Conservation (phyloP, 2,113 vertebrate species). For the Phaetusa simplex region DNA sequence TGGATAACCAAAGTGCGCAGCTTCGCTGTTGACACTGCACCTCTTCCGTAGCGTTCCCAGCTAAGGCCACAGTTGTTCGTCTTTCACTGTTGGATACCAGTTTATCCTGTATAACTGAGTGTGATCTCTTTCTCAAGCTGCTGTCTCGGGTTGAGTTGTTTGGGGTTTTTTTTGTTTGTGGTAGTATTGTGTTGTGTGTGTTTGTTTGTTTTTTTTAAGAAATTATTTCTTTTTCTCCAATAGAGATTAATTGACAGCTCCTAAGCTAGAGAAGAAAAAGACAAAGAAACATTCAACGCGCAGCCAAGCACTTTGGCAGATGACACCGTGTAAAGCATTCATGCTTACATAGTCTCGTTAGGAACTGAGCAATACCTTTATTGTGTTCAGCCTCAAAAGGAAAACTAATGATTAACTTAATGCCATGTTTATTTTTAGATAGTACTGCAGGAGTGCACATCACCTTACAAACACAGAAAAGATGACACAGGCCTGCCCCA, state of each 20-base stretch:
- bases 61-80: not conserved
- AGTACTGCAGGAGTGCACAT: conserved; percentile 27
- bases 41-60: accelerated
- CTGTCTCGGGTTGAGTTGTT: not conserved
- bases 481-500: not conserved
- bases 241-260: not conserved
- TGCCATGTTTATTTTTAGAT: conserved; percentile 51
- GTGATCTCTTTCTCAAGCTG: not conserved
- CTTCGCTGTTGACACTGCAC: not conserved
- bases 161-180: not conserved
- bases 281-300: not conserved
- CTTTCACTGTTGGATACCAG: not conserved
- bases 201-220: not conserved
- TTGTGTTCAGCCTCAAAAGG: not conserved
- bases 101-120: not conserved
- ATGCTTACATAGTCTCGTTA: not conserved
- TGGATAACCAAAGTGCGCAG: accelerated
- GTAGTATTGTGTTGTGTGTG: no score
- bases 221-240: not conserved
- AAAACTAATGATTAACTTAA: conserved; percentile 42
- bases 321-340: not conserved
- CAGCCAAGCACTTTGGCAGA: not conserved
- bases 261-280: not conserved
- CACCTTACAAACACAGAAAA: conserved; percentile 36
- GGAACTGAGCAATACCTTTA: conserved; percentile 2